phyloP scores from a whole-genome alignment of 64 coral and sea anemone species.

The Pachyseris speciosa region DNA sequence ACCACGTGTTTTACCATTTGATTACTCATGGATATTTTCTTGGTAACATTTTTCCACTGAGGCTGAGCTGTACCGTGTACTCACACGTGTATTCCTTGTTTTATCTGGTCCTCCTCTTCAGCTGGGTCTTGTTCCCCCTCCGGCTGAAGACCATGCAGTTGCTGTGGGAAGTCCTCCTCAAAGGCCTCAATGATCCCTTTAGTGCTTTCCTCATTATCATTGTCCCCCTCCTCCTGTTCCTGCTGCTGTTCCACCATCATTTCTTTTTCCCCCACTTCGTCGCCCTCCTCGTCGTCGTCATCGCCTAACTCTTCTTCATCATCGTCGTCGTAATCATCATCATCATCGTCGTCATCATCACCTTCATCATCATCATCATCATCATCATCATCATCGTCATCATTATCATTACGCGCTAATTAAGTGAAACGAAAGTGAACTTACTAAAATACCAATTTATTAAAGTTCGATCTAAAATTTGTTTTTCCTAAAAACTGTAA shows the following conservation, averaged over 20 bases:
- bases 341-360: too few relatives aligned
- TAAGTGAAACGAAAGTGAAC: too few relatives aligned
- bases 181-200: background rate
- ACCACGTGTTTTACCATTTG: too few relatives aligned
- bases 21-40: too few relatives aligned
- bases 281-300: background rate
- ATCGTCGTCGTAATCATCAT: background rate
- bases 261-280: background rate
- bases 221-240: background rate
- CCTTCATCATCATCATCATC: background rate
- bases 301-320: background rate
- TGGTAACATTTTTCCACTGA: too few relatives aligned
- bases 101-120: background rate
- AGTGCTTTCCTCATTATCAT: background rate
- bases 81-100: slow-evolving; percentile 1
- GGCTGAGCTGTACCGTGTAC: background rate
- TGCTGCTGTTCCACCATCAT: background rate
- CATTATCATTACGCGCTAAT: background rate
- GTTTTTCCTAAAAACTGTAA: too few relatives aligned
- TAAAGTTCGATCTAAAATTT: too few relatives aligned
- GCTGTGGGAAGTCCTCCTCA: background rate
- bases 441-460: too few relatives aligned
- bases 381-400: background rate
- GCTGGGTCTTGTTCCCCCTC: background rate
- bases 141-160: background rate